Evolutionary conservation across 2,888 invertebrate species (phyloP), one percentile per base, ranked within the genome.

Genomic region (Cylindroiulus punctatus): DNA sequence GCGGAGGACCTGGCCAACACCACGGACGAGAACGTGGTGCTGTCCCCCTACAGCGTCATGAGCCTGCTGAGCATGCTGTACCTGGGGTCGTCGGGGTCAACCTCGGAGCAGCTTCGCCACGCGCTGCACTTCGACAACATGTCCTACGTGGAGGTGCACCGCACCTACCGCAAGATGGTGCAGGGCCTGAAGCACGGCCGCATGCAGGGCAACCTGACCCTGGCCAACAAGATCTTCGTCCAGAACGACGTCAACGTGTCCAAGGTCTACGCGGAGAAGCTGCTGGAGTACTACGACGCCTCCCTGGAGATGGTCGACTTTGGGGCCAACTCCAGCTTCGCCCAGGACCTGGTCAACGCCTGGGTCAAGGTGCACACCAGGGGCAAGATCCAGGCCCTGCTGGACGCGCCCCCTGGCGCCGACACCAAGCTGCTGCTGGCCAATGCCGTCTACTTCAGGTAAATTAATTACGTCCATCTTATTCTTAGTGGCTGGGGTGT

Each of bases 231-330:
- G 44, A 82, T 86, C 40, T 86, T 86, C 36, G 32, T 86, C 19
- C 86, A 86, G 30, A 14, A 81, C 10, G 40, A 47, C 47, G 86
- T 86, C n/a, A 86, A 86, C 36, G 52, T 86, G 17, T 86, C 86
- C 26, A 84, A 81, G 22, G 47, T 86, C 14, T 86, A 86, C 44
- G 32, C 30, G 4, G 86, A 83, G 32, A 83, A 81, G 82, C 32
- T 86, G n/a, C 86, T 86, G 82, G 86, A 86, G 17, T 83, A 82
- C 26, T 86, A 86, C 83, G 86, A 86, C 47, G 83, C 86, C 17
- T 19, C 40, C 26, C n/a, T 86, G 81, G 82, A 86, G 82, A 14
- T 42, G 7, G 86, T 86, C 2, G 86, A 86, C 44, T 86, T 86
- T n/a, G 40, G 7, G 12, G 22, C 22, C 65, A 83, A 86, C 30